Evolutionary conservation across 2,113 vertebrate species (phyloP).

Genomic region (Gasterosteus aculeatus): DNA sequence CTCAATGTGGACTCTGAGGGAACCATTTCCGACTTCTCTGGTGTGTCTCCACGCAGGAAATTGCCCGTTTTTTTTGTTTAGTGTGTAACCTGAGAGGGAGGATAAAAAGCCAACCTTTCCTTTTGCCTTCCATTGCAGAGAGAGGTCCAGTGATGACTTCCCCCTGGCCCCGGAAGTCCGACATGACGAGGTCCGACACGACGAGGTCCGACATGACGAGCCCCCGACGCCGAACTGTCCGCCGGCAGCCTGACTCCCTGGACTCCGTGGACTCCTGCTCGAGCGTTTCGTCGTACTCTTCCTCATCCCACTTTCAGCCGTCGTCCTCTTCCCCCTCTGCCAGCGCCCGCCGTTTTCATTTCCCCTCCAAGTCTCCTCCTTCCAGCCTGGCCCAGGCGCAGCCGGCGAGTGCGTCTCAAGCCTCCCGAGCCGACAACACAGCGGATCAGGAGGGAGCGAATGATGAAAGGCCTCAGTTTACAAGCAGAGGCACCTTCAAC

Average conservation of each 20-base stretch:
- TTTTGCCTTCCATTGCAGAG: constrained; percentile 74
- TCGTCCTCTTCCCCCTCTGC: constrained; percentile 79
- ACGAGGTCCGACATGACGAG: constrained; percentile 77
- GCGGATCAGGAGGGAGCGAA: constrained; percentile 71
- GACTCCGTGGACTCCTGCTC: constrained; percentile 80
- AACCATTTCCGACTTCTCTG: constrained; percentile 86
- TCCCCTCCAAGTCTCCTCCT: constrained; percentile 88
- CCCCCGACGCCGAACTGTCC: constrained; percentile 79
- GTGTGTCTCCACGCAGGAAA: constrained; percentile 66
- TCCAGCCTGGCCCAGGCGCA: constrained; percentile 35
- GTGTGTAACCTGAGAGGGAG: not conserved
- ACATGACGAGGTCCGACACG: constrained; percentile 78
- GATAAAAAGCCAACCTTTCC: not conserved
- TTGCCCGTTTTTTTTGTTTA: not conserved
- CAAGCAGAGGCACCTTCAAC: constrained; percentile 93
- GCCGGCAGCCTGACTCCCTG: constrained; percentile 81
- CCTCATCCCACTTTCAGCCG: constrained; percentile 80
- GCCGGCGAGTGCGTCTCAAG: constrained; percentile 60
- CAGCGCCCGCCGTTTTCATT: constrained; percentile 86
- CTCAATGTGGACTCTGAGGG: constrained; percentile 91
- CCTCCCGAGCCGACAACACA: constrained; percentile 29
- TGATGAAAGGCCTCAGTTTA: constrained; percentile 88
- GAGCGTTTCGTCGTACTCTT: constrained; percentile 80
- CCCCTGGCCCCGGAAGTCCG: constrained; percentile 78
- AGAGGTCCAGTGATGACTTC: constrained; percentile 79